These are phyloP conservation scores for Microcebus jonahi DNA, from an alignment of 2,113 vertebrate species.

Conservation along the genomic window DNA sequence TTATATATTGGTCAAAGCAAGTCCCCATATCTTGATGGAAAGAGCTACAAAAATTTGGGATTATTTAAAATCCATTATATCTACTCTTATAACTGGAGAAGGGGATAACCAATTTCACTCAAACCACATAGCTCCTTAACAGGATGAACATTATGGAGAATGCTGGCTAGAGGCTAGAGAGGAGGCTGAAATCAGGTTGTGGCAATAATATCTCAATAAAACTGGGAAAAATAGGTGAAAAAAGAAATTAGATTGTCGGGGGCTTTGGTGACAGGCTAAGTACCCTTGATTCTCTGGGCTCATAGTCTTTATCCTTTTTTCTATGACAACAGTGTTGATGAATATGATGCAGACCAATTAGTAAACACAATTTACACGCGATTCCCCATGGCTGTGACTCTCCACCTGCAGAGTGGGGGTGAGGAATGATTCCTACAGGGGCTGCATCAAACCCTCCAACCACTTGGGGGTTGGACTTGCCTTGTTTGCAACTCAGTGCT, in stretches of 20 bases:
- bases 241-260: neutral
- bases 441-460: neutral
- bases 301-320: neutral
- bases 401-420: neutral
- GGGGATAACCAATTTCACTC: neutral
- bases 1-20: neutral
- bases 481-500: neutral
- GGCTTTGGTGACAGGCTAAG: neutral
- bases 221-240: neutral
- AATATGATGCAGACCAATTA: conserved; percentile 11
- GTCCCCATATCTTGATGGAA: neutral
- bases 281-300: neutral
- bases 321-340: neutral
- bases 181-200: neutral
- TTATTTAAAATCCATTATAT: neutral
- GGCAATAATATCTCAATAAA: neutral
- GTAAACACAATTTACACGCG: conserved; percentile 20
- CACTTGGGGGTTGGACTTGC: neutral
- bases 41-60: neutral
- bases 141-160: neutral
- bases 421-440: neutral
- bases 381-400: neutral
- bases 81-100: neutral
- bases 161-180: neutral
- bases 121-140: neutral